These are phyloP conservation scores for Dynastes maya DNA, from an alignment of 2,888 invertebrate species.

Conservation along the genomic window DNA sequence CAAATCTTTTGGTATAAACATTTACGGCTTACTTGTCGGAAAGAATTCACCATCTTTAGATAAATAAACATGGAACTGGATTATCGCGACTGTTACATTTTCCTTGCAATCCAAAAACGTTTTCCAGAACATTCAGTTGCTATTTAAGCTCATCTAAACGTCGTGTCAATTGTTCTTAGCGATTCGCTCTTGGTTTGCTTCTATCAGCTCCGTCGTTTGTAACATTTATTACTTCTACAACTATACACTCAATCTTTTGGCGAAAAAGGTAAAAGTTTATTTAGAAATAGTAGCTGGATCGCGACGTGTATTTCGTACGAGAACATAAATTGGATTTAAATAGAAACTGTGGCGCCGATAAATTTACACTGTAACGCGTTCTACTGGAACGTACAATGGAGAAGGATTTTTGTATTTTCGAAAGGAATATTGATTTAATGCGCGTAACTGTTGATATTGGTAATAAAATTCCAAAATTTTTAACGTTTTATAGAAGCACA, in stretches of 20 bases:
- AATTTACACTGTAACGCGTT: conserved; percentile 7
- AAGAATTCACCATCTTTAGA: neutral
- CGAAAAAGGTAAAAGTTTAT: conserved; percentile 17
- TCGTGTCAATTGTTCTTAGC: conserved; percentile 10
- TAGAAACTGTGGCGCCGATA: neutral
- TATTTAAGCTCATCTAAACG: conserved; percentile 7
- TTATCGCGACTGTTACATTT: neutral
- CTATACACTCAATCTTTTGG: conserved; percentile 1
- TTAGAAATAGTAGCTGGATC: neutral
- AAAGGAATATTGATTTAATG: neutral
- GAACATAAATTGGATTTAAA: conserved; percentile 2
- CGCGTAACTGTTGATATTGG: conserved; percentile 5
- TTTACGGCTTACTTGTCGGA: neutral
- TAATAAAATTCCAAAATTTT: conserved; percentile 11
- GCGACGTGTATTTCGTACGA: conserved; percentile 3
- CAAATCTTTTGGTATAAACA: conserved; percentile 23
- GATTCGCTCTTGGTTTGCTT: neutral
- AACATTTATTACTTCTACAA: neutral
- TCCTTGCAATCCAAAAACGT: conserved; percentile 3
- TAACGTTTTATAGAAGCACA: neutral
- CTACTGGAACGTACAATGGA: neutral
- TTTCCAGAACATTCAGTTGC: conserved; percentile 11
- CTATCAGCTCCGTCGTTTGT: neutral
- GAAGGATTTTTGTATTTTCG: conserved; percentile 1
- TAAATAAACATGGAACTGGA: conserved; percentile 19